phyloP scores from a whole-genome alignment of 2,888 invertebrate genomes.

The Drosophila mettleri region DNA sequence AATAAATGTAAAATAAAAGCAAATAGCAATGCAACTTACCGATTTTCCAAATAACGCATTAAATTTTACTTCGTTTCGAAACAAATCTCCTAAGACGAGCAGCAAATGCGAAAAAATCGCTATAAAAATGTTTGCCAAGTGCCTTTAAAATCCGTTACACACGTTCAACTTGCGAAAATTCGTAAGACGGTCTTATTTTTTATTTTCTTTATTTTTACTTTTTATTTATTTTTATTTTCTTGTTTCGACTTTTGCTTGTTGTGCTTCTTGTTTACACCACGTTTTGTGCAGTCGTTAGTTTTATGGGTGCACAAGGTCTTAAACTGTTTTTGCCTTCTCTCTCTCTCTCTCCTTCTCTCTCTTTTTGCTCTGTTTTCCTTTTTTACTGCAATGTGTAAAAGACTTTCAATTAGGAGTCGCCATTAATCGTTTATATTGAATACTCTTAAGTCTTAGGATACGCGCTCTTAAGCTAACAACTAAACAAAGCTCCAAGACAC shows the following conservation, averaged over 20 bases:
- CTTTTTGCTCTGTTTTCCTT: not conserved
- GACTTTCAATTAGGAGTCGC: constrained; percentile 17
- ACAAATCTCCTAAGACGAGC: constrained; percentile 4
- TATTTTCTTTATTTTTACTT: constrained; percentile 28
- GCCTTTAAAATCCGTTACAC: constrained; percentile 55
- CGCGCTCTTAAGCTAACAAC: not conserved
- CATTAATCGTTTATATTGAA: constrained; percentile 22
- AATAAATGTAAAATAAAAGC: not conserved
- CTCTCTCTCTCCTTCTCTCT: not conserved
- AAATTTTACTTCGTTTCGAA: constrained; percentile 37
- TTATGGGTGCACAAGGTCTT: constrained; percentile 31
- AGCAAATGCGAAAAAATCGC: constrained; percentile 26
- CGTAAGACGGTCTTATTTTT: constrained; percentile 50
- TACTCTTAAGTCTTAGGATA: constrained; percentile 5
- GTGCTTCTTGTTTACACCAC: constrained; percentile 12
- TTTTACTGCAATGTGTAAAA: not conserved
- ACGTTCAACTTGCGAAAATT: constrained; percentile 63
- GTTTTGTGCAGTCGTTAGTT: constrained; percentile 20
- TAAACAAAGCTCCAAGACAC: not conserved
- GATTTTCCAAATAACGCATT: constrained; percentile 25
- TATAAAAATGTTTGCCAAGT: constrained; percentile 48
- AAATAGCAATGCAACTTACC: constrained; percentile 32
- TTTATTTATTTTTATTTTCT: constrained; percentile 20
- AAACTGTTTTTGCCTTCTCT: constrained; percentile 4
- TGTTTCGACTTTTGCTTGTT: constrained; percentile 2